Base-by-base conservation (phyloP, 2,888 invertebrate genomes). In the Synanthedon tipuliformis region DNA sequence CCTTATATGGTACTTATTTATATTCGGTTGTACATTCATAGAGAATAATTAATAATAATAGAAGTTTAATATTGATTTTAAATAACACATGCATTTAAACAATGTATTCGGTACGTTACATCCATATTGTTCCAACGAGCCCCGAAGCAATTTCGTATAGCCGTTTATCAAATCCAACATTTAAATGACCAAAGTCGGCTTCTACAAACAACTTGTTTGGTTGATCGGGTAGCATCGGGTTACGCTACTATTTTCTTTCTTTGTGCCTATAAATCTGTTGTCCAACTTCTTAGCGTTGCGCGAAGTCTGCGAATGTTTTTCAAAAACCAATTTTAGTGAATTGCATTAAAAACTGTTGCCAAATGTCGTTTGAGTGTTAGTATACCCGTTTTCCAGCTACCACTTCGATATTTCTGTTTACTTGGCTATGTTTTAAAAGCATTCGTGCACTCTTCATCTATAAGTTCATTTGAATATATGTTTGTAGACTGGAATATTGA, bases 321-420 rank as follows among this genome's bases (percentile, higher is more conserved):
- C 69, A 75, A 78, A 82, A 84, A 82, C 78, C 83, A 82, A 84
- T 85, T 81, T 80, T 75, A 76, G 74, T 81, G 74, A 75, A 78
- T 78, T 76, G 77, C 73, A 69, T 78, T 77, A 75, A 78, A 78
- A 76, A 75, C 78, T 76, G 80, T 80, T 83, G 84, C 83, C 84
- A 84, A 85, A 78, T 78, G 75, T 70, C 71, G 70, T 75, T 74
- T 69, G 66, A 68, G 65, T 69, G 69, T 69, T 63, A 57, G 56
- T 61, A 3, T 56, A 59, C 56, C 57, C 55, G 57, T 59, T 62
- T 63, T 61, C 61, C 59, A 59, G 59, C 60, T 61, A 60, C 59
- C 45, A 45, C 45, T 45, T 45, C 45, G 34, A 34, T 34, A 34
- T 34, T 10, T 45, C 45, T 45, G 4, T 45, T 45, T 45, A 15